Base-by-base conservation (phyloP, 1,140 invertebrate genomes). In the Zaprionus gabonicus region DNA sequence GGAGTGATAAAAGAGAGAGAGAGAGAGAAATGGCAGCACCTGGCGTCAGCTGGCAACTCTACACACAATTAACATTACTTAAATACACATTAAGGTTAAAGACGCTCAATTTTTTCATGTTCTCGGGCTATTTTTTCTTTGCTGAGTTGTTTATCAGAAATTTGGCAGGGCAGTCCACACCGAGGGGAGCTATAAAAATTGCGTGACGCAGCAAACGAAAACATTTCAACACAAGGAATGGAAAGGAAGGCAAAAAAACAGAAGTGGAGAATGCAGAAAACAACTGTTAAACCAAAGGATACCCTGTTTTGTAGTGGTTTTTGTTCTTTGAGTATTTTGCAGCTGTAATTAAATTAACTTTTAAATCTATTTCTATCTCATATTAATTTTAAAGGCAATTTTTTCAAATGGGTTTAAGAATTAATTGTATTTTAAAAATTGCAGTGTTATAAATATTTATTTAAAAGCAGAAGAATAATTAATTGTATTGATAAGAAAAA, bases 31-130 rank as follows among this genome's bases (percentile, higher is more conserved):
- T 79, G 65, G 51, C 56, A 49, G 68, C 83, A 87, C 36, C 69
- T 69, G 80, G 76, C 78, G 78, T 67, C 82, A 79, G 70, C 81
- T 88, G 81, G 67, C 57, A 56, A 53, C 59, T 34, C 78, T 71
- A 68, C 72, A 85, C 82, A 90, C 82, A 91, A 91, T 91, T 91
- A 91, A 91, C 86, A 91, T 91, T 91, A 91, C 86, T 91, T 91
- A 91, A 91, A 91, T 91, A 82, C 77, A 91, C 86, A 91, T 91
- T 91, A 91, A 91, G 86, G 86, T 86, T 91, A 91, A 91, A 91
- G 86, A 91, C 86, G 86, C 82, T 68, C 82, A 82, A 91, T 90
- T 91, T 81, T 73, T 76, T 91, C 82, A 90, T 90, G 85, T 90
- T 90, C 60, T 75, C 70, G 38, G 85, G 85, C 85, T 86, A 85